Evolutionary conservation across 2,797 vertebrate species (phyloP).

Genomic region (Ptychadena robeensis): DNA sequence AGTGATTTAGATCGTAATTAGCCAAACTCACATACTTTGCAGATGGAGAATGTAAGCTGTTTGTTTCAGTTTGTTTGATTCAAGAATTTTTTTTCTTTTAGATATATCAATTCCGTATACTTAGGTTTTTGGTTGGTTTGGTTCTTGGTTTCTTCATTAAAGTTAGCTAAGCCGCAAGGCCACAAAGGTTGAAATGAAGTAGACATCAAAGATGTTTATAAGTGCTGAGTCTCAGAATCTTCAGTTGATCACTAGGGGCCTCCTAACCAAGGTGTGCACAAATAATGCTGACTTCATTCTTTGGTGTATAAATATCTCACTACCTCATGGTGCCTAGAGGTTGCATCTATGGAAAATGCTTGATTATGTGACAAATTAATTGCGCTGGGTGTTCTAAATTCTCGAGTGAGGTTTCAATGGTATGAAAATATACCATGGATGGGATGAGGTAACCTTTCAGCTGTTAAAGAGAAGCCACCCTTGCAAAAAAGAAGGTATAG

Average conservation of each 20-base stretch:
- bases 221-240: background rate
- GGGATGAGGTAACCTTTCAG: conserved; percentile 44
- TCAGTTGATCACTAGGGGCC: background rate
- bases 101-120: no score
- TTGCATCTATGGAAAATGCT: conserved; percentile 44
- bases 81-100: no score
- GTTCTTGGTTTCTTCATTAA: no score
- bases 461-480: conserved; percentile 24
- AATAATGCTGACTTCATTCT: conserved; percentile 30
- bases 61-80: no score
- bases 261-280: conserved; percentile 15
- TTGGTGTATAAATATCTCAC: conserved; percentile 41
- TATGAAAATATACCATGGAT: conserved; percentile 9
- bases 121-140: no score
- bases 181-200: background rate
- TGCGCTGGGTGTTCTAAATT: conserved; percentile 45
- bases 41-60: no score
- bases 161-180: no score
- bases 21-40: no score
- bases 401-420: conserved; percentile 21
- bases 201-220: background rate
- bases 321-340: conserved; percentile 39
- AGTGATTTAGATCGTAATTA: no score
- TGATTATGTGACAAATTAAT: conserved; percentile 36
- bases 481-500: conserved; percentile 6